These are phyloP conservation scores for Chesias legatella DNA, from an alignment of 2,888 invertebrate genomes.

Conservation along the genomic window DNA sequence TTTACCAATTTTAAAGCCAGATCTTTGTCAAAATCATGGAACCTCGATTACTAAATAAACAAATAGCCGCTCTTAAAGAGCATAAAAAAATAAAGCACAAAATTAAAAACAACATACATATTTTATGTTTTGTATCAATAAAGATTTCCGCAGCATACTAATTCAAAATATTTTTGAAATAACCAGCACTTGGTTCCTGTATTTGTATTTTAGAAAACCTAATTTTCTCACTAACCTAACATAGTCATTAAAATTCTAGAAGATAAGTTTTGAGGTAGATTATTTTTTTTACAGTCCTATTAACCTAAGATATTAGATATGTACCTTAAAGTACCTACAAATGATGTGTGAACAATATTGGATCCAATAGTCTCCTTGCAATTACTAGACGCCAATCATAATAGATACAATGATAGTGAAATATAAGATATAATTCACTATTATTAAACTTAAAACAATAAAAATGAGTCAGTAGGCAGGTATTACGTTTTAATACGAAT, in stretches of 20 bases:
- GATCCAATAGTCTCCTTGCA: slow-evolving; percentile 54
- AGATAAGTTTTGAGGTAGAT: slow-evolving; percentile 80
- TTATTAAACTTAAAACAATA: slow-evolving; percentile 25
- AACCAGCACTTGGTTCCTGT: slow-evolving; percentile 52
- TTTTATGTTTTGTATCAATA: slow-evolving; percentile 53
- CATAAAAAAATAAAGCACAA: slow-evolving; percentile 43
- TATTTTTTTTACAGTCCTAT: slow-evolving; percentile 79
- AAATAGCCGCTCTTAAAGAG: slow-evolving; percentile 47
- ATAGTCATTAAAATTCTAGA: slow-evolving; percentile 69
- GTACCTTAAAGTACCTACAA: slow-evolving; percentile 54
- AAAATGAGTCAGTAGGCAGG: too few relatives aligned
- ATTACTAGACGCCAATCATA: slow-evolving; percentile 56
- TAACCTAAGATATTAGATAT: slow-evolving; percentile 77
- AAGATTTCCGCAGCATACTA: slow-evolving; percentile 69
- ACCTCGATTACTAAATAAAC: slow-evolving; percentile 33
- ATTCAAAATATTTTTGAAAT: slow-evolving; percentile 47
- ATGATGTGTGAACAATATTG: slow-evolving; percentile 68
- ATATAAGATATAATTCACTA: slow-evolving; percentile 37
- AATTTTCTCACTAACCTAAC: slow-evolving; percentile 73
- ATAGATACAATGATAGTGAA: slow-evolving; percentile 25
- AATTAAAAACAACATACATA: slow-evolving; percentile 61
- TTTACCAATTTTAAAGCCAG: slow-evolving; percentile 41
- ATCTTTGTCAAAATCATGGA: slow-evolving; percentile 41
- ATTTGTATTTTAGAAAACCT: slow-evolving; percentile 56
- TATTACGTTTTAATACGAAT: too few relatives aligned